Evolutionary conservation across 2,888 invertebrate genomes (phyloP).

Genomic region (Hypercompe scribonia): DNA sequence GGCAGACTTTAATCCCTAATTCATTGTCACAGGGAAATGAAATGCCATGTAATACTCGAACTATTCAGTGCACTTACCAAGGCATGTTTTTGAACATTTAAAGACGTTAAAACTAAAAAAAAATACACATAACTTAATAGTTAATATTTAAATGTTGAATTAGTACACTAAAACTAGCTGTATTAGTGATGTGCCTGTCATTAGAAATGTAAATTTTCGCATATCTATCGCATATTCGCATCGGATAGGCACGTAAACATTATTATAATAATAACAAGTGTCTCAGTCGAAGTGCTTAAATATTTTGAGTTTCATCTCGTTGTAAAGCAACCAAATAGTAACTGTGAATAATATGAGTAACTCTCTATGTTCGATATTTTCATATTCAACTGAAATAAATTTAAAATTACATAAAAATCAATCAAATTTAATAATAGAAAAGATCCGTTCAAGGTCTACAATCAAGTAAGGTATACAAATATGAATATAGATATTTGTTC

Average conservation of each 20-base stretch:
- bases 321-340: not conserved
- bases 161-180: no score
- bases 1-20: slow-evolving; percentile 8
- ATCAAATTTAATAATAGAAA: not conserved
- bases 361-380: not conserved
- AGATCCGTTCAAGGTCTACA: not conserved
- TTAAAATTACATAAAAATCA: no score
- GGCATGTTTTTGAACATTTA: not conserved
- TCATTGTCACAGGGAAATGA: slow-evolving; percentile 35
- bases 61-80: not conserved
- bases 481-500: not conserved
- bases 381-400: not conserved
- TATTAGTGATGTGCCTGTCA: not conserved
- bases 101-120: not conserved
- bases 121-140: not conserved
- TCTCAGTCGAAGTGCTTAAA: not conserved
- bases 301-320: not conserved
- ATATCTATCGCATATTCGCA: no score
- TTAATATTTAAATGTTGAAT: not conserved
- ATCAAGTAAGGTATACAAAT: not conserved
- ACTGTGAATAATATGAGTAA: not conserved
- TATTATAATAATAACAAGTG: not conserved
- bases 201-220: no score
- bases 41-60: slow-evolving; percentile 3
- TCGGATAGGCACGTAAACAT: not conserved